These are phyloP conservation scores for Poecile atricapillus DNA, from an alignment of 2,113 vertebrate genomes.

Conservation along the genomic window DNA sequence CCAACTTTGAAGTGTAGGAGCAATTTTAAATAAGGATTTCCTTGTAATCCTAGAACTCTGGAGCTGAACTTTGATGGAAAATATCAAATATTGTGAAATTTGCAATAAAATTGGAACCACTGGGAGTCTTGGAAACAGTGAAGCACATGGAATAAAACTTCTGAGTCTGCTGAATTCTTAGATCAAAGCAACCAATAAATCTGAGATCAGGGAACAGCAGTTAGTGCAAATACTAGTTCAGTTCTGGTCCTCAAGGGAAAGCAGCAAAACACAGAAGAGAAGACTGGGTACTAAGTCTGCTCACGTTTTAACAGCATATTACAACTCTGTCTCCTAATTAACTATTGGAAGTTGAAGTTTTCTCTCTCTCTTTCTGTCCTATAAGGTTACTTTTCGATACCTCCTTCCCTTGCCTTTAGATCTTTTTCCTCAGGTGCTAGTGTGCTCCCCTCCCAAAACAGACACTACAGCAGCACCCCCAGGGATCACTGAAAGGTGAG, in stretches of 20 bases:
- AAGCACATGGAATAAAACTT: constrained; percentile 11
- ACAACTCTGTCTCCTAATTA: not conserved
- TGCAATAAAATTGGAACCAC: constrained; percentile 1
- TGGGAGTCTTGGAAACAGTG: not conserved
- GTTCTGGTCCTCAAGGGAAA: not conserved
- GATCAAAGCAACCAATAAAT: constrained; percentile 48
- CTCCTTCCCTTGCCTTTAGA: not conserved
- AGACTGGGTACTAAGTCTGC: not conserved
- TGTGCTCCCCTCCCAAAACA: not conserved
- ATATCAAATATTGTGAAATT: constrained; percentile 25
- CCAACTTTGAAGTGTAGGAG: not conserved
- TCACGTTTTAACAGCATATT: not conserved
- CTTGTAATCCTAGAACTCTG: constrained; percentile 25
- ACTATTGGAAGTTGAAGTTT: not conserved
- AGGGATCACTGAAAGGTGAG: not conserved
- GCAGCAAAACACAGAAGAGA: not conserved
- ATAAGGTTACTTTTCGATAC: not conserved
- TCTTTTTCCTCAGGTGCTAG: not conserved
- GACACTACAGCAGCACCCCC: not conserved
- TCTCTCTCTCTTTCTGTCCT: not conserved
- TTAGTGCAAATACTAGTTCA: not conserved
- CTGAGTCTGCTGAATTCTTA: not conserved
- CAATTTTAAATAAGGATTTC: constrained; percentile 2
- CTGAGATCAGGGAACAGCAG: not conserved
- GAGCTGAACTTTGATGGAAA: not conserved